Evolutionary conservation across 2,113 vertebrate genomes (phyloP), one percentile per base, ranked within the genome.

Genomic region (Scomber colias): DNA sequence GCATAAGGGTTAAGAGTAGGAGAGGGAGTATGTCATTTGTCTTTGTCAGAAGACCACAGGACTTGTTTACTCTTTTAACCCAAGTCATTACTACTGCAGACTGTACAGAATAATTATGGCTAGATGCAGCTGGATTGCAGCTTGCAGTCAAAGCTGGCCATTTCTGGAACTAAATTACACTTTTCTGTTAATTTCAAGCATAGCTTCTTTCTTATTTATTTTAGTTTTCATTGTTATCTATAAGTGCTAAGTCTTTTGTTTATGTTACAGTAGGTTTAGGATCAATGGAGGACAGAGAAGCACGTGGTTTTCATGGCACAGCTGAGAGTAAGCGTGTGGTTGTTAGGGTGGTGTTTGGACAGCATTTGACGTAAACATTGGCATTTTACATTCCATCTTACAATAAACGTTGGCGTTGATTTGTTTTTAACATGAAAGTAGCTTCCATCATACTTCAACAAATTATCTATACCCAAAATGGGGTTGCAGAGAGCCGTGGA

Each of bases 31-130:
- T 35, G 77, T 78, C 19, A 13, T 90, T 88, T 19, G 74, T 89
- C 83, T 88, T 67, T 73, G 91, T 90, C 82, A 79, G 62, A 45
- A 19, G 64, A 79, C 80, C 73, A 19, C 78, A 75, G 78, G 67
- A 78, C 83, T 78, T 84, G 84, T 87, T 90, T 86, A 83, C 82
- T 83, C 79, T 90, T 85, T 75, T 73, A 76, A 82, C 81, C 69
- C 40, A 24, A 79, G 75, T 86, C 86, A 78, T 87, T 82, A 77
- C 51, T 53, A 65, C 73, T 45, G 73, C 79, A 72, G 83, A 71
- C 82, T 48, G 48, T 13, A 17, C 46, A 81, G 76, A 82, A 81
- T 80, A 76, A 86, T 88, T 81, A 85, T 50, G 56, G 61, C 64
- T 66, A 48, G 45, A 72, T 68, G 73, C 50, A 85, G 84, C 62